Conservation (phyloP, 1,140 invertebrate genomes). For the Cydia strobilella region DNA sequence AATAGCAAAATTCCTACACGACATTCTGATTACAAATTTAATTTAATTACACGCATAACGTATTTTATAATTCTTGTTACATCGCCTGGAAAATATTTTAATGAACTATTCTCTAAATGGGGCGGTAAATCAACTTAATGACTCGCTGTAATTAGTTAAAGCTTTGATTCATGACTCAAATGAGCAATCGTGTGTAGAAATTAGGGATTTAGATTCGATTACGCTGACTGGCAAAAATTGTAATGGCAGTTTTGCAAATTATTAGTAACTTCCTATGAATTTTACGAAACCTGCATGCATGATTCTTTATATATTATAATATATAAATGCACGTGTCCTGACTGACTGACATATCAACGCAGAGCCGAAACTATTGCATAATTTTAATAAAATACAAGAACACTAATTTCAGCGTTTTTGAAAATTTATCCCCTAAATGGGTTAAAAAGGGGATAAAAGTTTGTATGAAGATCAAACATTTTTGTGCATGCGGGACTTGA, state of each 20-base stretch:
- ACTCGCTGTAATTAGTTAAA: conserved; percentile 24
- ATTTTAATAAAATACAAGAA: no score
- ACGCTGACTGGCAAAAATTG: conserved; percentile 5
- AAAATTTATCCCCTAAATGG: no score
- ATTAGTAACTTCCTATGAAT: background rate
- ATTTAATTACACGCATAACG: background rate
- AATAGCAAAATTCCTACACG: no score
- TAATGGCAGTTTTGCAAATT: background rate
- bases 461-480: no score
- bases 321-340: no score
- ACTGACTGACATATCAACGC: no score
- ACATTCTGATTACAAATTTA: background rate
- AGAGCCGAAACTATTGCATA: no score
- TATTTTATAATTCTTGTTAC: conserved; percentile 19
- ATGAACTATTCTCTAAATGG: conserved; percentile 30
- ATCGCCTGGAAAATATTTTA: conserved; percentile 26
- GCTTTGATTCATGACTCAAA: conserved; percentile 13
- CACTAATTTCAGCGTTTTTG: no score
- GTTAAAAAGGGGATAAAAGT: no score
- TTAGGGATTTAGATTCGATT: conserved; percentile 20
- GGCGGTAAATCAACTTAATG: conserved; percentile 23
- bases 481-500: no score
- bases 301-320: no score
- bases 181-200: conserved; percentile 17
- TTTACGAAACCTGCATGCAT: no score